Conservation (phyloP, 2,113 vertebrate species). For the Nansenia antarctica region DNA sequence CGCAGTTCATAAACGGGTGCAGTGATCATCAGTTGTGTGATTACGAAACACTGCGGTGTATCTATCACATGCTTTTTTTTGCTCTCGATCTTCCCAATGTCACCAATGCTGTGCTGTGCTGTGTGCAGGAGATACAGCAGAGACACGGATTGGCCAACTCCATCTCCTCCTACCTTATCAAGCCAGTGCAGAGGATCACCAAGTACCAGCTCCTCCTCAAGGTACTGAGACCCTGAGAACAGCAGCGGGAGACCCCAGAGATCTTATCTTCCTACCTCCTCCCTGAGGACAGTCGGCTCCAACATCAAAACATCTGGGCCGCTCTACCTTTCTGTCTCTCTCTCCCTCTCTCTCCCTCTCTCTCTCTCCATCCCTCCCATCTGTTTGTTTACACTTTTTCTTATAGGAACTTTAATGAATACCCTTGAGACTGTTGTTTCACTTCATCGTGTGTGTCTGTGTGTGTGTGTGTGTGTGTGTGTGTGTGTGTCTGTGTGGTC, state of each 20-base stretch:
- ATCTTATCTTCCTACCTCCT: conserved; percentile 15
- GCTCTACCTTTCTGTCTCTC: conserved; percentile 1
- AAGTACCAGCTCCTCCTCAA: conserved; percentile 97
- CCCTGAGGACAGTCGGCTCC: background rate
- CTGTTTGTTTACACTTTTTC: background rate
- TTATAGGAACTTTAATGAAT: background rate
- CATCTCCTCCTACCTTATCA: conserved; percentile 98
- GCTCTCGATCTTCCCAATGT: background rate
- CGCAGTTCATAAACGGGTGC: too few species aligned
- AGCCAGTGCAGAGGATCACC: conserved; percentile 98
- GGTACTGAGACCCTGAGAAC: conserved; percentile 67
- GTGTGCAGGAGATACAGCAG: conserved; percentile 93
- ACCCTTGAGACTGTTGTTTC: background rate
- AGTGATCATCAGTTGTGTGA: too few species aligned
- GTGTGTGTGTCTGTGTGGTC: background rate
- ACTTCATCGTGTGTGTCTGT: too few species aligned
- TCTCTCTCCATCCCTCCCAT: background rate
- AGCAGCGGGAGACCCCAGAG: background rate
- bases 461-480: background rate
- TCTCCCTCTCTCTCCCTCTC: background rate
- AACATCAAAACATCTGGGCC: conserved; percentile 22
- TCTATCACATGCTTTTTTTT: too few species aligned
- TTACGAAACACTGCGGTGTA: too few species aligned
- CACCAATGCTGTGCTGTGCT: conserved; percentile 13
- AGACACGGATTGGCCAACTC: conserved; percentile 93